These are phyloP conservation scores for Napeogenes inachia DNA, from an alignment of 2,888 invertebrate genomes.

Conservation along the genomic window DNA sequence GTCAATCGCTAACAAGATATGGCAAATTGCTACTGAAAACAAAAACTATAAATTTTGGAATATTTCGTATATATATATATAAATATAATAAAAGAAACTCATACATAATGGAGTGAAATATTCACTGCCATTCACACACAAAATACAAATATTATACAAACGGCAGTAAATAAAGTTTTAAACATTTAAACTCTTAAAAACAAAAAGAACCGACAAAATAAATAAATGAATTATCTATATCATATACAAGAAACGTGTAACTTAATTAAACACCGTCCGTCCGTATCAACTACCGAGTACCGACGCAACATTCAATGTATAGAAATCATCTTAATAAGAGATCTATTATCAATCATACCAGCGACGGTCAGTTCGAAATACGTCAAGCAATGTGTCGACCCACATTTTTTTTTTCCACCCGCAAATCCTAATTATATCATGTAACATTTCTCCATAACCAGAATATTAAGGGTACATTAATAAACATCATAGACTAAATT, in stretches of 20 bases:
- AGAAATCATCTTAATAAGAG: too few species aligned
- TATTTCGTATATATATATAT: neutral
- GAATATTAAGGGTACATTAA: too few species aligned
- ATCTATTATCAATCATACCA: too few species aligned
- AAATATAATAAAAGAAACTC: neutral
- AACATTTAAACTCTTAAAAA: slow-evolving; percentile 5
- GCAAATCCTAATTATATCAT: too few species aligned
- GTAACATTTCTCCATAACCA: too few species aligned
- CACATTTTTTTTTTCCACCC: too few species aligned
- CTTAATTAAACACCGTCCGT: neutral
- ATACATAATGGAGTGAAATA: neutral
- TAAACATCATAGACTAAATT: too few species aligned
- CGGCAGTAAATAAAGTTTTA: slow-evolving; percentile 2
- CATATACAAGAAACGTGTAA: neutral
- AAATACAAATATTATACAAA: neutral
- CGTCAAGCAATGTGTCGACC: too few species aligned
- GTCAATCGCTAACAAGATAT: neutral
- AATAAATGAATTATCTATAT: slow-evolving; percentile 2
- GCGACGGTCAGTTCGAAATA: too few species aligned
- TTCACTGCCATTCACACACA: neutral
- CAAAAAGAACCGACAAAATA: neutral
- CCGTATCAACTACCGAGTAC: neutral
- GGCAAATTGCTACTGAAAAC: too few species aligned
- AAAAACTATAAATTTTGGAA: too few species aligned
- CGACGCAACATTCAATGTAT: neutral